A percentile compares a stretch with the other conserved stretches of the same genome.
These are phyloP conservation scores for Littorina saxatilis DNA, from an alignment of 1,140 invertebrate genomes.

Conservation along the genomic window DNA sequence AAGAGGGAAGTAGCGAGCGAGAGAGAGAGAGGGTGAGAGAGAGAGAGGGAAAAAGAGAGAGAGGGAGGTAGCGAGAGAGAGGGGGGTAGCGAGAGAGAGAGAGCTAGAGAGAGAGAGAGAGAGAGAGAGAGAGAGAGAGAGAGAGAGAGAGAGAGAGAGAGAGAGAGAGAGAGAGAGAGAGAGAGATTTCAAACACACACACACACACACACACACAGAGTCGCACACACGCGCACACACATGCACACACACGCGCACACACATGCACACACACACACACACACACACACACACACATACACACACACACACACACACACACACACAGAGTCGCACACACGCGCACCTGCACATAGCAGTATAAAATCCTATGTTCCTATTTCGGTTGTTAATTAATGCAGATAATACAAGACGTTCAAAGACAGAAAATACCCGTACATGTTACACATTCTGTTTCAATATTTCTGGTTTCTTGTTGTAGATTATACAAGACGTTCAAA, in stretches of 20 bases:
- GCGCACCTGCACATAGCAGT: background rate
- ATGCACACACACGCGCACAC: slow-evolving; percentile 21
- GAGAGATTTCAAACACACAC: background rate
- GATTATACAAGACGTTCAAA: slow-evolving; percentile 32
- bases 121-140: background rate
- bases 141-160: background rate
- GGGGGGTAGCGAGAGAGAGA: background rate
- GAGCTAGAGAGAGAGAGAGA: background rate
- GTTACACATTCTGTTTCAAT: slow-evolving; percentile 94
- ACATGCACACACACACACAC: slow-evolving; percentile 19
- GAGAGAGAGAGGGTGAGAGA: slow-evolving; percentile 6
- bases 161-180: slow-evolving; percentile 15
- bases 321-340: background rate
- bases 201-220: background rate
- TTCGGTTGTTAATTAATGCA: slow-evolving; percentile 76
- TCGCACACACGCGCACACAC: slow-evolving; percentile 16
- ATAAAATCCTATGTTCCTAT: background rate
- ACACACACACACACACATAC: slow-evolving; percentile 9
- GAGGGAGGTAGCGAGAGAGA: background rate
- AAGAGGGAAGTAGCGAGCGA: background rate
- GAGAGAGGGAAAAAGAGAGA: background rate
- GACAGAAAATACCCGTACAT: slow-evolving; percentile 93
- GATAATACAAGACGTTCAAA: slow-evolving; percentile 97
- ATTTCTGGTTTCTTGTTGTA: background rate
- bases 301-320: slow-evolving; percentile 30